Conservation (phyloP, 1,140 invertebrate genomes). For the Dendrolimus kikuchii region DNA sequence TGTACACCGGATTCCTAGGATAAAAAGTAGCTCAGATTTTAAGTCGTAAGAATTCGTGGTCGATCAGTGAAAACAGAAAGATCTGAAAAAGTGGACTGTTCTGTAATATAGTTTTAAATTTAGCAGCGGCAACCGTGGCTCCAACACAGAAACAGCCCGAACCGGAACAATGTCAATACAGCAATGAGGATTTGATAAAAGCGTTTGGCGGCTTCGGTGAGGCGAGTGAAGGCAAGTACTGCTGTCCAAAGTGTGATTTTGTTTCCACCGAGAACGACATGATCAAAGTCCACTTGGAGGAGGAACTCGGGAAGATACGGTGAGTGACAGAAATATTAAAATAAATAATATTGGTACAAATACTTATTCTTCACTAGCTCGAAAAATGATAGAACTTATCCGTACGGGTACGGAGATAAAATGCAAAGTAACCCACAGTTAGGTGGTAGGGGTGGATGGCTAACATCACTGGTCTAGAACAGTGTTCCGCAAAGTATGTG, state of each 20-base stretch:
- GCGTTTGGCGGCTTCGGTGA: constrained; percentile 41
- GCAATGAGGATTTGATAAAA: constrained; percentile 24
- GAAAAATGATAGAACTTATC: too few species aligned
- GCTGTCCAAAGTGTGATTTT: constrained; percentile 44
- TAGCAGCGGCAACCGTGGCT: not conserved
- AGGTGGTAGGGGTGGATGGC: too few species aligned
- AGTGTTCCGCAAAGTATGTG: too few species aligned
- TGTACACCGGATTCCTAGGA: too few species aligned
- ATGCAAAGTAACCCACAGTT: too few species aligned
- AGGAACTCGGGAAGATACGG: constrained; percentile 53
- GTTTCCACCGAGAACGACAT: constrained; percentile 26
- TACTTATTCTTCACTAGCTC: not conserved
- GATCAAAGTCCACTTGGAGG: constrained; percentile 48
- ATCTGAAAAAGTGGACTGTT: too few species aligned
- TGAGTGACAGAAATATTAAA: constrained; percentile 14
- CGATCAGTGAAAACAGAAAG: too few species aligned
- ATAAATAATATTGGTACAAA: constrained; percentile 1
- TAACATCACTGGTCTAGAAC: too few species aligned
- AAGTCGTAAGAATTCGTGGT: too few species aligned
- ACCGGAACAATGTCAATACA: not conserved
- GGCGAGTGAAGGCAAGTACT: constrained; percentile 23
- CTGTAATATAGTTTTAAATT: too few species aligned
- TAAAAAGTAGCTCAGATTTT: too few species aligned
- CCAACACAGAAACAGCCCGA: not conserved
- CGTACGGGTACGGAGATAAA: too few species aligned